Evolutionary conservation across 2,113 vertebrate genomes (phyloP), one percentile per base, ranked within the genome.

Genomic region (Corvus hawaiiensis): DNA sequence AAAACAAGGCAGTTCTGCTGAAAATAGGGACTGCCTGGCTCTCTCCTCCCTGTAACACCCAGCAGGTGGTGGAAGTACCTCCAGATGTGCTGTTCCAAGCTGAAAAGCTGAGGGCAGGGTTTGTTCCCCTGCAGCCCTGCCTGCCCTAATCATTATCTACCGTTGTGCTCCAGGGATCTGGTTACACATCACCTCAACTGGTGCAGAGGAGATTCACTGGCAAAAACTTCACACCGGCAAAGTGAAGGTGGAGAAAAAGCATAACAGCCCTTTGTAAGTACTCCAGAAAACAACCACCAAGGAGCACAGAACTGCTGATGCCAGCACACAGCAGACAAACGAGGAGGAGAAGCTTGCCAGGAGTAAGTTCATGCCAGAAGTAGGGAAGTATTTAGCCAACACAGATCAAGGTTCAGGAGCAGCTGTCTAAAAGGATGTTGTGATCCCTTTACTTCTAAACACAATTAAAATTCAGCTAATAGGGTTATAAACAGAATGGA

Each of bases 301-400:
- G 85, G 71, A 88, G 74, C 90, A 88, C 46, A 73, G 62, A 94
- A 63, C 32, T n/a, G 85, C 92, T 95, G 92, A 51, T 83, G 92
- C 79, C 82, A 93, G 96, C 88, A 90, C 6, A 87, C 58, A 64
- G 44, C 79, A 92, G 58, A 79, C 82, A 93, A 94, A 93, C 51
- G 62, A 92, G 88, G 33, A 89, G 49, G 44, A 35, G 4, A 82
- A 82, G 35, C 84, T 62, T 94, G 95, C 95, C 92, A 97, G 76
- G 76, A 93, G 41, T 39, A 84, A 22, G 18, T 58, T 54, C 13
- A 32, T 0, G 39, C 92, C 83, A 80, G 20, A 80, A 80, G 33
- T 0, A 84, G 51, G 71, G 72, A 92, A 62, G 55, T 51, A 55
- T 83, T 59, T 22, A 66, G 83, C 68, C 76, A 93, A 74, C 1